Evolutionary conservation across 2,113 vertebrate genomes (phyloP), one percentile per base, ranked within the genome.

Genomic region (Pseudorasbora parva): DNA sequence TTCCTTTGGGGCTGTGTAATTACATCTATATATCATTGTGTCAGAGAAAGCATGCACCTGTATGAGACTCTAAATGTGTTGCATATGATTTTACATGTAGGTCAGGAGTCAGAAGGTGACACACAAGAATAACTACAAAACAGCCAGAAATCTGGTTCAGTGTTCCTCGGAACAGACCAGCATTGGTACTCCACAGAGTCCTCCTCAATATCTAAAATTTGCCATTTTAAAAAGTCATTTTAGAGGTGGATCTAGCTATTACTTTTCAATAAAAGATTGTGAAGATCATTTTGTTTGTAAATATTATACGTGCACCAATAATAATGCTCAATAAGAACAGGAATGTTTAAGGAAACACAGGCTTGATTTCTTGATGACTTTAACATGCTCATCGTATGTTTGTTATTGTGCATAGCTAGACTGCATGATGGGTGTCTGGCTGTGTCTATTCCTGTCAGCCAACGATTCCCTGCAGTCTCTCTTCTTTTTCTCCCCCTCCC

Each of bases 401-500:
- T 78, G 37, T 45, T 8, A 60, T 62, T 60, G n/a, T 45, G 51
- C 54, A 41, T 33, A 41, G 76, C 75, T 77, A n/a, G 33, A 45
- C 64, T 21, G 23, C 41, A 79, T 79, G 59, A 66, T 10, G 5
- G 25, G 25, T 79, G 77, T 79, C 77, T 64, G 43, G 25, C 77
- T 49, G 41, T 1, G 23, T 45, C 37, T 78, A 60, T 78, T 78
- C 76, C 41, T 62, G 21, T 78, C 54, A 59, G 62, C 78, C 80
- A 78, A 37, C 30, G 8, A 64, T 49, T 66, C 23, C 43, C 77
- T 73, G 56, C 43, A 74, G 81, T 33, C 11, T 79, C 37, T 74
- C 86, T 74, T 85, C 71, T 87, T 87, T 84, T 79, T 73, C 37
- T 41, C 90, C 82, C 60, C 12, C 62, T 77, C 84, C 77, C 37